Percentiles rank a stretch among this genome's conserved stretches.
These are phyloP conservation scores for Riparia riparia DNA, from an alignment of 2,113 vertebrate genomes.

Conservation along the genomic window DNA sequence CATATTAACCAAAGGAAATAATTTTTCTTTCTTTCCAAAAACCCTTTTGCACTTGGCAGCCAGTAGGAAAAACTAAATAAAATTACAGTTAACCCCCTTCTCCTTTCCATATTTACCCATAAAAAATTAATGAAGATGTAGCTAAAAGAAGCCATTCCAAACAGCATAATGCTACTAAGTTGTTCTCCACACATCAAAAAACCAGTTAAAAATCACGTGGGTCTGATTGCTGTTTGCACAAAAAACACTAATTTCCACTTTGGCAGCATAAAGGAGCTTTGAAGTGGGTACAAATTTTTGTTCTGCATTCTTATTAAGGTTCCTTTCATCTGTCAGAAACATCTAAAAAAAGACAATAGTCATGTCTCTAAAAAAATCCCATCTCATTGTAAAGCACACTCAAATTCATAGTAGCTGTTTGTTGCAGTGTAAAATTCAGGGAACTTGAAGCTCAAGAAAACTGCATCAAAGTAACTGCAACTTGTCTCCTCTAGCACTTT, in stretches of 20 bases:
- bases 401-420: neutral
- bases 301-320: slow-evolving; percentile 2
- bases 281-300: slow-evolving; percentile 31
- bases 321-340: slow-evolving; percentile 5
- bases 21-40: neutral
- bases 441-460: neutral
- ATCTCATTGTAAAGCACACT: neutral
- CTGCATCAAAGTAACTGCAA: neutral
- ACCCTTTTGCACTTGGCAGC: neutral
- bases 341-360: neutral
- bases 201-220: neutral
- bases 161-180: neutral
- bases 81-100: neutral
- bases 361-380: neutral
- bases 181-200: neutral
- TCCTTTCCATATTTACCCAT: neutral
- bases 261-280: slow-evolving; percentile 17
- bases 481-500: neutral
- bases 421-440: neutral
- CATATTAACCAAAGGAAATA: neutral
- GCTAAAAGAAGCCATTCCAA: neutral
- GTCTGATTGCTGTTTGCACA: slow-evolving; percentile 20
- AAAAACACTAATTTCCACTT: neutral
- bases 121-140: neutral
- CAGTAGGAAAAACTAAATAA: neutral